These are phyloP conservation scores for Hetaerina titia DNA, from an alignment of 2,888 invertebrate genomes.

Conservation along the genomic window DNA sequence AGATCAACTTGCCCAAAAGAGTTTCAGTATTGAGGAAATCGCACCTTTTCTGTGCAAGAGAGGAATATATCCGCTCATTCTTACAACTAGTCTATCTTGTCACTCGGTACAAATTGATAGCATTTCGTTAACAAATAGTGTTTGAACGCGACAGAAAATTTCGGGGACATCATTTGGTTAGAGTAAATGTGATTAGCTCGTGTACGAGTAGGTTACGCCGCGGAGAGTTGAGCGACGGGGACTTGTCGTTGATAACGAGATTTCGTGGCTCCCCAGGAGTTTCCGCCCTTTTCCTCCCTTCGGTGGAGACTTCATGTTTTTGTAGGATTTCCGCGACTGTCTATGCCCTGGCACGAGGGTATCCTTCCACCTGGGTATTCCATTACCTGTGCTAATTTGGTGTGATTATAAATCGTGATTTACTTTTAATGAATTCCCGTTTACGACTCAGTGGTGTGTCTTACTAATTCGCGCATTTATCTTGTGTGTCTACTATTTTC, in stretches of 20 bases:
- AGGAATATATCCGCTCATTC: neutral
- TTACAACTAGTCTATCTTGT: neutral
- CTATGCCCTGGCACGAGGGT: neutral
- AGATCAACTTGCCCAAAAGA: neutral
- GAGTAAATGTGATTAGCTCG: conserved; percentile 1
- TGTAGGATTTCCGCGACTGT: neutral
- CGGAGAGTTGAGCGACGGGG: neutral
- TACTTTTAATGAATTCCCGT: too few relatives aligned
- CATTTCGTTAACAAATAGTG: neutral
- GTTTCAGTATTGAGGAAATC: neutral
- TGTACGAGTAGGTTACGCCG: neutral
- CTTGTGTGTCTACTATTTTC: too few relatives aligned
- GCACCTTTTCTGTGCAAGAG: too few relatives aligned
- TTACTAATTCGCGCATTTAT: too few relatives aligned
- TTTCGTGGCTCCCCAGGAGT: neutral
- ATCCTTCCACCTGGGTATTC: neutral
- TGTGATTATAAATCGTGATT: too few relatives aligned
- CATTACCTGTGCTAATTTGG: neutral
- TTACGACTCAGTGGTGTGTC: too few relatives aligned
- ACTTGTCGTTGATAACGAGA: neutral
- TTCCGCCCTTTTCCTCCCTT: neutral
- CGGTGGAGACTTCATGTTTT: neutral
- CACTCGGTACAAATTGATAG: neutral
- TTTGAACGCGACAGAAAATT: neutral
- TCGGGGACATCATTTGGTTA: neutral